Percentiles rank a stretch among this genome's conserved stretches.
These are phyloP conservation scores for Anoplolepis gracilipes DNA, from an alignment of 1,140 invertebrate genomes.

Conservation along the genomic window DNA sequence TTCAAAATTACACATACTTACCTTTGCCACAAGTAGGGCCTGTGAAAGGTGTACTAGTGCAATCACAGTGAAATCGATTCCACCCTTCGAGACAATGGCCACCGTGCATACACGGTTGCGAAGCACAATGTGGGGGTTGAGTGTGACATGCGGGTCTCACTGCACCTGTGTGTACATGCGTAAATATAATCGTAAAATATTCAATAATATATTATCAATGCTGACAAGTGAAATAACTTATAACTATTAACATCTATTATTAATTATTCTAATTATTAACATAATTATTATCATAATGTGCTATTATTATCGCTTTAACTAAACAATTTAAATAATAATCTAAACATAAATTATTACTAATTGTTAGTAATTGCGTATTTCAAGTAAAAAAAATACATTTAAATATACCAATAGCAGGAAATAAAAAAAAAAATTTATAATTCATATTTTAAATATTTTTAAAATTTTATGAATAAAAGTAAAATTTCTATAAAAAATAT, in stretches of 20 bases:
- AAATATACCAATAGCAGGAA: background rate
- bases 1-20: constrained; percentile 78
- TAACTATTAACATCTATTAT: too few relatives aligned
- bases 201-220: background rate
- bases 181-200: constrained; percentile 12
- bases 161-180: constrained; percentile 88
- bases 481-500: background rate
- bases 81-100: constrained; percentile 97
- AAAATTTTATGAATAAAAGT: background rate
- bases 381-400: background rate
- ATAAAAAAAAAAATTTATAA: background rate
- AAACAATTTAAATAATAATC: background rate
- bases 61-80: constrained; percentile 98
- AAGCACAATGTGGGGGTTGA: constrained; percentile 91
- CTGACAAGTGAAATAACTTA: background rate
- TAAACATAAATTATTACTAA: background rate
- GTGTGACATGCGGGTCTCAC: constrained; percentile 94
- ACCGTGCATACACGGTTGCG: constrained; percentile 95
- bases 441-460: background rate
- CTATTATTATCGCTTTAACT: background rate
- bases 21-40: constrained; percentile 97
- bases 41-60: constrained; percentile 94
- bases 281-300: background rate
- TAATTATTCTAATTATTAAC: background rate
- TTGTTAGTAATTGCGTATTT: background rate